Conservation (phyloP, 2,797 vertebrate species). For the Diglossa cyanea region DNA sequence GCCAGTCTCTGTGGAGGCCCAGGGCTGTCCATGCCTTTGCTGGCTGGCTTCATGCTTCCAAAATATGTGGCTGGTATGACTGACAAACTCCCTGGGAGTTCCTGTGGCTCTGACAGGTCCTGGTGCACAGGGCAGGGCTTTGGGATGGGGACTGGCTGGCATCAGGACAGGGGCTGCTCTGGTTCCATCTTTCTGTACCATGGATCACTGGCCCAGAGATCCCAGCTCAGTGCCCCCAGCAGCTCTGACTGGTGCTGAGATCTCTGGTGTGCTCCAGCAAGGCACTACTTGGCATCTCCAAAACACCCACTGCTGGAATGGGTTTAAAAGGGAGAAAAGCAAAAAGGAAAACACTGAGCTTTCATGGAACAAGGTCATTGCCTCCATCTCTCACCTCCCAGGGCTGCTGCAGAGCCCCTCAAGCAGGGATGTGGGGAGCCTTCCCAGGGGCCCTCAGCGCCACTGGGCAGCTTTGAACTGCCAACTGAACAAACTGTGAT, state of each 20-base stretch:
- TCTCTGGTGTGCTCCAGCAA: background rate
- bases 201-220: background rate
- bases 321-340: background rate
- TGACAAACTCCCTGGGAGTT: background rate
- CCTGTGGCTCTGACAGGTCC: background rate
- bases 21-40: background rate
- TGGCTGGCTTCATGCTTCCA: background rate
- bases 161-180: background rate
- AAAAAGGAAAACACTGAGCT: background rate
- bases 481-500: slow-evolving; percentile 68
- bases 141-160: background rate
- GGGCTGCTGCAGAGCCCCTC: background rate
- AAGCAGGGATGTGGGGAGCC: rapidly evolving
- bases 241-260: background rate
- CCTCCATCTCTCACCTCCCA: background rate
- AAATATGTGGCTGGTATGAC: background rate
- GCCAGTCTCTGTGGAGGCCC: background rate
- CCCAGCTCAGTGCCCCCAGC: background rate
- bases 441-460: background rate
- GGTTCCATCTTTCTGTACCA: background rate
- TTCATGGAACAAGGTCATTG: background rate
- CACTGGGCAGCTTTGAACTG: background rate
- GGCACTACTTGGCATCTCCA: background rate
- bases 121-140: background rate
- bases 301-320: rapidly evolving